These are phyloP conservation scores for Mnemiopsis leidyi DNA, from an alignment of 37 sponge, comb jelly and placozoan species.

Conservation along the genomic window DNA sequence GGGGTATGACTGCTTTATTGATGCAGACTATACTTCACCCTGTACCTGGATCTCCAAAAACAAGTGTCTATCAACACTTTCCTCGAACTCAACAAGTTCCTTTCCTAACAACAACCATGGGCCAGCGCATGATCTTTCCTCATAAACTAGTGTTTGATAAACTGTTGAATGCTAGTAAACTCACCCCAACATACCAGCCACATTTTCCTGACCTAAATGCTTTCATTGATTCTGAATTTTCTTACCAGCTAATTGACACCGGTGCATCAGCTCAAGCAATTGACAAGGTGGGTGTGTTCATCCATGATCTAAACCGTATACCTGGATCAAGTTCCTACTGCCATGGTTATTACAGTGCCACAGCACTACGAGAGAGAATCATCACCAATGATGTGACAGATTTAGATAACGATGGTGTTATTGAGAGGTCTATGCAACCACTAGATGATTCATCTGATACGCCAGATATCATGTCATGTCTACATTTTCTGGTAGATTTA, in stretches of 20 bases:
- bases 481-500: constrained; percentile 37
- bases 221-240: constrained; percentile 35
- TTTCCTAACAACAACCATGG: constrained; percentile 56
- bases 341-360: constrained; percentile 58
- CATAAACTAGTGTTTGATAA: constrained; percentile 63
- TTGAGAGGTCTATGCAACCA: constrained; percentile 1
- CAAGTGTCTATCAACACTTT: constrained; percentile 45
- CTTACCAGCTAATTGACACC: constrained; percentile 27
- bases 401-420: constrained; percentile 7
- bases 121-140: constrained; percentile 40
- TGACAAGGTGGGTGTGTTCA: constrained; percentile 54
- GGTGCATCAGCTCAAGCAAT: constrained; percentile 36
- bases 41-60: constrained; percentile 49
- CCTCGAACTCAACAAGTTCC: constrained; percentile 32
- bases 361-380: constrained; percentile 53
- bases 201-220: constrained; percentile 14
- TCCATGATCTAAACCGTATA: constrained; percentile 43
- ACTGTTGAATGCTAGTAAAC: neutral
- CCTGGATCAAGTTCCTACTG: constrained; percentile 46
- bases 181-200: constrained; percentile 50
- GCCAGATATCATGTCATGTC: constrained; percentile 37
- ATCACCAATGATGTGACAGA: constrained; percentile 62
- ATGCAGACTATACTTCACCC: constrained; percentile 48
- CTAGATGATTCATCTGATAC: constrained; percentile 11
- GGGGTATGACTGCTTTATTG: constrained; percentile 40